phyloP scores from a whole-genome alignment of 2,113 vertebrate species.

The Hemibagrus wyckioides region DNA sequence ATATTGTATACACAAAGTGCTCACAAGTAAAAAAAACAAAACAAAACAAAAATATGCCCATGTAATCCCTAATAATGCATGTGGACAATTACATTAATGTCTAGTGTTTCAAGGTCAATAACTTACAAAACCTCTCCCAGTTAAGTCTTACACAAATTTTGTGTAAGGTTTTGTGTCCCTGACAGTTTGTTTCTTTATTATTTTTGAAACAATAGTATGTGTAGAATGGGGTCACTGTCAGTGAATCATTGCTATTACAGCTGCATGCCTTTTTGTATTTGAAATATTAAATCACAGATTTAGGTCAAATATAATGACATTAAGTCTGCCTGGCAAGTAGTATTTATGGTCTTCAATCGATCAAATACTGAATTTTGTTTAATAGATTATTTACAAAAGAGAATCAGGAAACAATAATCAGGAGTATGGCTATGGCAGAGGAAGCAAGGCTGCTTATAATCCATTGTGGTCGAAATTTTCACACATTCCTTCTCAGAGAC shows the following conservation, averaged over 20 bases:
- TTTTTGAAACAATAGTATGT: not conserved
- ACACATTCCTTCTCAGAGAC: slow-evolving; percentile 44
- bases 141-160: not conserved
- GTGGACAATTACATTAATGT: slow-evolving; percentile 34
- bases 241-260: not conserved
- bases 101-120: slow-evolving; percentile 34
- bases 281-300: slow-evolving; percentile 5
- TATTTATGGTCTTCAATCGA: not conserved
- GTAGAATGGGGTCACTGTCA: not conserved
- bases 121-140: slow-evolving; percentile 32
- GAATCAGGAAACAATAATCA: slow-evolving; percentile 33
- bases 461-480: slow-evolving; percentile 49
- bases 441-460: slow-evolving; percentile 6
- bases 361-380: slow-evolving; percentile 16
- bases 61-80: slow-evolving; percentile 15
- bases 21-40: no score
- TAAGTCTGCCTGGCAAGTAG: not conserved
- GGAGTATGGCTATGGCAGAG: not conserved
- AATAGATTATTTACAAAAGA: slow-evolving; percentile 36
- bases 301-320: not conserved
- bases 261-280: not conserved
- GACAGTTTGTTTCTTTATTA: not conserved
- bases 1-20: slow-evolving; percentile 65
- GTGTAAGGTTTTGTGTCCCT: not conserved
- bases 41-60: slow-evolving; percentile 29